Base-by-base conservation (phyloP, 2,888 invertebrate genomes). In the Theretra japonica region DNA sequence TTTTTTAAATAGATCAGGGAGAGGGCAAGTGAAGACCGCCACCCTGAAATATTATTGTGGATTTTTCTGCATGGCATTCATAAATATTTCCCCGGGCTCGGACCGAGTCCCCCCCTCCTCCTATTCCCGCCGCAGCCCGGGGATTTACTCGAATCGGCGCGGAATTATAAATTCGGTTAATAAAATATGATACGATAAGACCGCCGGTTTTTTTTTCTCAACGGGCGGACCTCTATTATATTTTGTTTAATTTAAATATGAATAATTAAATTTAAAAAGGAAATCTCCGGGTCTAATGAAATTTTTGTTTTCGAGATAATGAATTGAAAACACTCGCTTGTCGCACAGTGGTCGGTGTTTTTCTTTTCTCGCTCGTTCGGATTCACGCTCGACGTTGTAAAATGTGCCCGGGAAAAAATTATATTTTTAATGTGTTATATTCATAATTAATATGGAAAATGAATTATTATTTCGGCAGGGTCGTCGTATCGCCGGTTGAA, bases 171-270 rank as follows among this genome's bases (percentile, higher is more conserved):
- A 94, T 94, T 93, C 93, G 90, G 90, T 93, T 93, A 93, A 93
- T 94, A 94, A 94, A 94, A 94, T 93, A 94, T 94, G 91, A 93
- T 92, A 92, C 91, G 94, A 94, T 93, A 94, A 93, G 91, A 90
- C 92, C 89, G 91, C 88, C 70, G 70, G 57, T 25, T 86, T 88
- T 88, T 91, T 89, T 86, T 86, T 84, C 53, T 86, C 79, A 85
- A 87, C 86, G 84, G 80, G 82, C 89, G 87, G 90, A 90, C 93
- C 92, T 92, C 92, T 93, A 94, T 94, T 94, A 93, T 94, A 93
- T 94, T 94, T 91, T 94, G 93, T 94, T 93, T 93, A 94, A 94
- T 94, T 94, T 93, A 94, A 94, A 94, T 93, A 93, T 94, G 93
- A 93, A 94, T 94, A 94, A 94, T 94, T 94, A 92, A 93, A 92